Percentiles rank a stretch among this genome's conserved stretches.
Conservation (phyloP, 2,797 vertebrate species). For the Yasuhikotakia modesta region DNA sequence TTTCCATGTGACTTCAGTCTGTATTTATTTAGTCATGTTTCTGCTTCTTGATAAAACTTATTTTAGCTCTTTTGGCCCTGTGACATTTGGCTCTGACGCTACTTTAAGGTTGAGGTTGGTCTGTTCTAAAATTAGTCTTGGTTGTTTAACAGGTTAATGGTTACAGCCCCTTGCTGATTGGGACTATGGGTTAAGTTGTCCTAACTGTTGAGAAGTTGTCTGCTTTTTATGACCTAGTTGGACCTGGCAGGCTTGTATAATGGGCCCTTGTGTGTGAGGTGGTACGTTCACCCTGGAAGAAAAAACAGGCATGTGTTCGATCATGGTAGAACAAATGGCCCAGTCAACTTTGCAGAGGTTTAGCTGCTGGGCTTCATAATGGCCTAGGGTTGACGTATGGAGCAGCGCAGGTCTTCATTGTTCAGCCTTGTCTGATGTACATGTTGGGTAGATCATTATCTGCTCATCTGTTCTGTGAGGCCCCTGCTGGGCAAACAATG, state of each 20-base stretch:
- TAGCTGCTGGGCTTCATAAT: slow-evolving; percentile 51
- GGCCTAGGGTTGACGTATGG: slow-evolving; percentile 61
- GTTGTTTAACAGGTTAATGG: slow-evolving; percentile 58
- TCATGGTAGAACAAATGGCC: slow-evolving; percentile 64
- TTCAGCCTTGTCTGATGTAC: slow-evolving; percentile 61
- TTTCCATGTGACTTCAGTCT: slow-evolving; percentile 61
- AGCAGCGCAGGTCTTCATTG: slow-evolving; percentile 45
- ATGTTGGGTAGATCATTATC: slow-evolving; percentile 65
- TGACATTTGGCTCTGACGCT: slow-evolving; percentile 23
- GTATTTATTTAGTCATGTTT: slow-evolving; percentile 57
- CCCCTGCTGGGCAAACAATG: slow-evolving; percentile 21
- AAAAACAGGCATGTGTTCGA: slow-evolving; percentile 61
- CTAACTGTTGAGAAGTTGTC: slow-evolving; percentile 53
- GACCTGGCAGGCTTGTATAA: slow-evolving; percentile 60
- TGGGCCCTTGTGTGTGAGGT: slow-evolving; percentile 58
- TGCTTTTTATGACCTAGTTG: slow-evolving; percentile 60
- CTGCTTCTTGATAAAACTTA: slow-evolving; percentile 51
- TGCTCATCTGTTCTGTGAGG: slow-evolving; percentile 62
- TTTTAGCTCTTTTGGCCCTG: slow-evolving; percentile 29
- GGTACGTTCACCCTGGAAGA: slow-evolving; percentile 52
- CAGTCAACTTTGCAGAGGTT: slow-evolving; percentile 55
- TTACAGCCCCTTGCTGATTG: slow-evolving; percentile 36
- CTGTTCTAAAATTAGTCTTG: slow-evolving; percentile 38
- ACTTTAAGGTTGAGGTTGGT: slow-evolving; percentile 17
- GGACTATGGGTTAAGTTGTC: slow-evolving; percentile 53